phyloP scores from a whole-genome alignment of 2,888 invertebrate species.

The Taenaris catops region DNA sequence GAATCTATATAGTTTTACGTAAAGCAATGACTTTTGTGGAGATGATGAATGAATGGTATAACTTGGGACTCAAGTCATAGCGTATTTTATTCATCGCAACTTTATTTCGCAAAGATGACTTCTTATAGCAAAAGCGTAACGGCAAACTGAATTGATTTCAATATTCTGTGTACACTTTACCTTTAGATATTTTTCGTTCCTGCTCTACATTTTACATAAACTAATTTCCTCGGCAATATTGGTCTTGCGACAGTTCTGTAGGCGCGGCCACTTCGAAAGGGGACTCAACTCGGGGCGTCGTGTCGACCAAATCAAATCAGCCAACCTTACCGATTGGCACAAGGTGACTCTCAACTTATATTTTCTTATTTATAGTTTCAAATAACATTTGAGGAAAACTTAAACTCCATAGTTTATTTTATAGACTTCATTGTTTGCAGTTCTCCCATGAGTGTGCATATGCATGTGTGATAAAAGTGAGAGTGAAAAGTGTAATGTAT shows the following conservation, averaged over 20 bases:
- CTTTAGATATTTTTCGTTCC: slow-evolving; percentile 68
- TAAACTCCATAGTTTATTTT: too few species aligned
- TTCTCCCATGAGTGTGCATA: too few species aligned
- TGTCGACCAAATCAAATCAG: slow-evolving; percentile 77
- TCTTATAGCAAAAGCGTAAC: slow-evolving; percentile 22
- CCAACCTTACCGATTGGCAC: slow-evolving; percentile 69
- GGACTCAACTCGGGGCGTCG: slow-evolving; percentile 61
- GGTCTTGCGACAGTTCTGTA: slow-evolving; percentile 74
- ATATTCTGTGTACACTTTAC: slow-evolving; percentile 41
- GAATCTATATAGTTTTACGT: too few species aligned
- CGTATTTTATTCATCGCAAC: slow-evolving; percentile 15
- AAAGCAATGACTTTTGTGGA: too few species aligned
- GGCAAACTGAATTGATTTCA: slow-evolving; percentile 64
- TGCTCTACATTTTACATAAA: slow-evolving; percentile 79
- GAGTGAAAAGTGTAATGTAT: too few species aligned
- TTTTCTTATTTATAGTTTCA: slow-evolving; percentile 13
- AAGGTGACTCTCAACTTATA: slow-evolving; percentile 64
- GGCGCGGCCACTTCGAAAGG: slow-evolving; percentile 67
- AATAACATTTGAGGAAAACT: slow-evolving; percentile 1
- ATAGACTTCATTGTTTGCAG: too few species aligned
- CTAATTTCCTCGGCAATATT: slow-evolving; percentile 79
- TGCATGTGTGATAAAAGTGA: too few species aligned
- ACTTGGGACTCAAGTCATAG: slow-evolving; percentile 1
- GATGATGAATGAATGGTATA: background rate
- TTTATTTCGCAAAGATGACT: slow-evolving; percentile 26